Conservation (phyloP, 2,113 vertebrate genomes). For the Hiodon alosoides region DNA sequence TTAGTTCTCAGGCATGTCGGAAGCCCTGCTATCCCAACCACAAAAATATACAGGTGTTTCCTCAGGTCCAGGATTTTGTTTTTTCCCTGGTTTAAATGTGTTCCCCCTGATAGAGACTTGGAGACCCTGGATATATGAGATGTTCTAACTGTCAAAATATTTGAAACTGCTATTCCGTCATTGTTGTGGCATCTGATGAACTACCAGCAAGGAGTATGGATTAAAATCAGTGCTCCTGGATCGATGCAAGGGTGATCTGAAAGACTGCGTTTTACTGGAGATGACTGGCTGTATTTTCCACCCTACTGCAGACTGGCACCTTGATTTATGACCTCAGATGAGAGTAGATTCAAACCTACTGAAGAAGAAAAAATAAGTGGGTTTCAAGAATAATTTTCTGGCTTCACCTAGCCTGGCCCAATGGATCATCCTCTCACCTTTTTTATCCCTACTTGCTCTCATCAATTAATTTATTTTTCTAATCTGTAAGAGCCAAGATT, state of each 20-base stretch:
- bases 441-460: conserved; percentile 18
- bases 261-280: conserved; percentile 2
- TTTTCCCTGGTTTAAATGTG: not conserved
- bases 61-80: not conserved
- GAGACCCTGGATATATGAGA: not conserved
- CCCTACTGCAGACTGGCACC: not conserved
- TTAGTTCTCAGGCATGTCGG: no score
- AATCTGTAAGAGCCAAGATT: not conserved
- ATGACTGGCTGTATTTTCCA: conserved; percentile 17
- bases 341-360: conserved; percentile 13
- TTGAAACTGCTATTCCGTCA: conserved; percentile 6
- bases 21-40: no score
- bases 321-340: conserved; percentile 26
- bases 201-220: not conserved
- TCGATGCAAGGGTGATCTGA: conserved; percentile 21
- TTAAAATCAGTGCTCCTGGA: conserved; percentile 14
- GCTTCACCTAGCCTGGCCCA: not conserved
- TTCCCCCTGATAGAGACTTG: not conserved
- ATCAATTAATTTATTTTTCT: conserved; percentile 24
- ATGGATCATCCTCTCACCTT: conserved; percentile 14
- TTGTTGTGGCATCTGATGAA: not conserved
- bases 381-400: conserved; percentile 24
- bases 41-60: no score
- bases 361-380: conserved; percentile 4
- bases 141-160: not conserved